Evolutionary conservation across 2,113 vertebrate species (phyloP).

Genomic region (Anser brachyrhynchus): DNA sequence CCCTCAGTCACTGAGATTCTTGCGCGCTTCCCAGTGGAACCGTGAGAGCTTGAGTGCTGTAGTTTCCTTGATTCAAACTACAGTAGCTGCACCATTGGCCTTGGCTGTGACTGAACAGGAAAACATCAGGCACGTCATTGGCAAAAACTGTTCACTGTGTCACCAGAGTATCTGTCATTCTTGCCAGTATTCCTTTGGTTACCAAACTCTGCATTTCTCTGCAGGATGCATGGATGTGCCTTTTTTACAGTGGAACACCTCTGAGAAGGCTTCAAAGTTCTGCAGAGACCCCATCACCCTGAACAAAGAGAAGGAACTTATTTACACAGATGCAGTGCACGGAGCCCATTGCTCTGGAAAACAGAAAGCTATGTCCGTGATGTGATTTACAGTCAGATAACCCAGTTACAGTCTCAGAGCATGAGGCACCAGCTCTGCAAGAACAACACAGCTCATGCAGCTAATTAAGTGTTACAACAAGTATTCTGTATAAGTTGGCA

Average conservation of each 20-base stretch:
- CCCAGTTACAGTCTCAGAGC: background rate
- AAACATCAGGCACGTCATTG: conserved; percentile 9
- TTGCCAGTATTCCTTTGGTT: conserved; percentile 8
- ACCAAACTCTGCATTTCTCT: conserved; percentile 92
- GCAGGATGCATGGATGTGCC: conserved; percentile 88
- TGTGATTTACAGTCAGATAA: background rate
- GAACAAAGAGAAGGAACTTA: background rate
- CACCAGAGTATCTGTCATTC: background rate
- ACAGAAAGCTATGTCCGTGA: background rate
- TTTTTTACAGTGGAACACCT: conserved; percentile 87
- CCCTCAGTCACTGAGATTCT: background rate
- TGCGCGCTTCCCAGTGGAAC: rapidly evolving
- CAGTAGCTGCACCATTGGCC: background rate
- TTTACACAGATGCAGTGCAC: rapidly evolving
- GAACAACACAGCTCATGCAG: rapidly evolving
- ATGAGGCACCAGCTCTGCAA: background rate
- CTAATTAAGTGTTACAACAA: background rate
- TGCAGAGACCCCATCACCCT: conserved; percentile 96
- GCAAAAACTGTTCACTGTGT: background rate
- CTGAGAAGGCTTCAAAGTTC: conserved; percentile 92
- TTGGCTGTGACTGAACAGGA: conserved; percentile 27
- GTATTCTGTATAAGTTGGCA: rapidly evolving
- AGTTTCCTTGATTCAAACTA: background rate
- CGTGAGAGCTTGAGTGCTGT: background rate
- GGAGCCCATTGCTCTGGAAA: background rate